Conservation (phyloP, 1,140 invertebrate species). For the Pygmarrhopalites habei region DNA sequence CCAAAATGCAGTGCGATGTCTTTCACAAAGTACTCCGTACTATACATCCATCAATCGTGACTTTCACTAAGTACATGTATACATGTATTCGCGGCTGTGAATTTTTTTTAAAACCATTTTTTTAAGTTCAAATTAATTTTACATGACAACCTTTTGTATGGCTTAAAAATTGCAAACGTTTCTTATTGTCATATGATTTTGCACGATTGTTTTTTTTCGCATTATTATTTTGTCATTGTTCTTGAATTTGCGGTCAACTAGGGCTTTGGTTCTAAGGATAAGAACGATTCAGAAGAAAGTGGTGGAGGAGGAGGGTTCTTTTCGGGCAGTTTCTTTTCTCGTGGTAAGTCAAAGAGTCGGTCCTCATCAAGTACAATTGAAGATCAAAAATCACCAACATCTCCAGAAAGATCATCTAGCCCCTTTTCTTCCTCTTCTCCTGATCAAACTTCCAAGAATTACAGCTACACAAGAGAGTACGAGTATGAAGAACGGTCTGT, state of each 20-base stretch:
- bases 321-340: slow-evolving; percentile 30
- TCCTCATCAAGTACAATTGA: slow-evolving; percentile 11
- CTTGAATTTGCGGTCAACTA: slow-evolving; percentile 2
- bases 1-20: too few species aligned
- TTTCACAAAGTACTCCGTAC: too few species aligned
- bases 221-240: slow-evolving; percentile 9
- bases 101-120: too few species aligned
- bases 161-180: too few species aligned
- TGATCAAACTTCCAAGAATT: slow-evolving; percentile 43
- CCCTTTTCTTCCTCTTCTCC: slow-evolving; percentile 26
- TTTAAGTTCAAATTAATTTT: too few species aligned
- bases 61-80: too few species aligned
- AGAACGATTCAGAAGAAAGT: not conserved
- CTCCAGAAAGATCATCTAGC: slow-evolving; percentile 9
- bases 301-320: slow-evolving; percentile 24
- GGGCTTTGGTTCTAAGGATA: too few species aligned
- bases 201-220: slow-evolving; percentile 16
- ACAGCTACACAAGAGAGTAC: slow-evolving; percentile 54
- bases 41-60: too few species aligned
- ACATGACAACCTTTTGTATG: too few species aligned
- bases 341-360: slow-evolving; percentile 29
- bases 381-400: slow-evolving; percentile 19
- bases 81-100: too few species aligned
- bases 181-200: slow-evolving; percentile 3
- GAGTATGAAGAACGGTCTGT: slow-evolving; percentile 50